Percentiles rank a stretch among this genome's conserved stretches.
These are phyloP conservation scores for Mohoua ochrocephala DNA, from an alignment of 2,113 vertebrate species.

Conservation along the genomic window DNA sequence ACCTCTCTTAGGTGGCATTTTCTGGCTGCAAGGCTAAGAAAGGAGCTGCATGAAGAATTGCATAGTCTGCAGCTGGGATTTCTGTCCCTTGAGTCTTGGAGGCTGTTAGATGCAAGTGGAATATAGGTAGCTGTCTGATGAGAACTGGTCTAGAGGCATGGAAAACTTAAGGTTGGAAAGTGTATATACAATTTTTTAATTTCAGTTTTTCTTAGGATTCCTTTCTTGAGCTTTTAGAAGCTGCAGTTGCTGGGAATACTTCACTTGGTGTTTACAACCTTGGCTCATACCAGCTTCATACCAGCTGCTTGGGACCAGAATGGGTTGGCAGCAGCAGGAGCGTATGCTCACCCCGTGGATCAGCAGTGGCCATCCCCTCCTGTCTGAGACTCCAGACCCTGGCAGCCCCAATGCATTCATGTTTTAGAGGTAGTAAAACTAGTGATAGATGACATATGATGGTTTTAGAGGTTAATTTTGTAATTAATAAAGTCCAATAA, in stretches of 20 bases:
- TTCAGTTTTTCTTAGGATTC: background rate
- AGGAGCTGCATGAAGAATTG: background rate
- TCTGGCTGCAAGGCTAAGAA: background rate
- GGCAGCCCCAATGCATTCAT: rapidly evolving
- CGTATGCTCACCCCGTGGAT: rapidly evolving
- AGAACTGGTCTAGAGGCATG: background rate
- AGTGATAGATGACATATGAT: background rate
- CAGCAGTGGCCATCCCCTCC: background rate
- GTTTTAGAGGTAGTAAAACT: background rate
- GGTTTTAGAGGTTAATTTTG: background rate
- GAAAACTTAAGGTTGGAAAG: background rate
- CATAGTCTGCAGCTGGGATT: background rate
- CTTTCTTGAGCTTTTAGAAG: background rate
- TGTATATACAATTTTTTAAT: background rate
- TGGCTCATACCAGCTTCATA: background rate
- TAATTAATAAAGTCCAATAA: background rate
- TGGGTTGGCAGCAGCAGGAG: background rate
- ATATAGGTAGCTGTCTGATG: background rate
- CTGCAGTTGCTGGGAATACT: background rate
- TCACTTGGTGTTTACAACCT: background rate
- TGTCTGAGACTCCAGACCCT: background rate
- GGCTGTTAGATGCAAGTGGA: background rate
- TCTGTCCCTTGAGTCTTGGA: background rate
- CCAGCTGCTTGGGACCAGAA: background rate
- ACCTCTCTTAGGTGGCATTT: background rate